Evolutionary conservation across 2,888 invertebrate species (phyloP).

Genomic region (Drosophila demipolita): DNA sequence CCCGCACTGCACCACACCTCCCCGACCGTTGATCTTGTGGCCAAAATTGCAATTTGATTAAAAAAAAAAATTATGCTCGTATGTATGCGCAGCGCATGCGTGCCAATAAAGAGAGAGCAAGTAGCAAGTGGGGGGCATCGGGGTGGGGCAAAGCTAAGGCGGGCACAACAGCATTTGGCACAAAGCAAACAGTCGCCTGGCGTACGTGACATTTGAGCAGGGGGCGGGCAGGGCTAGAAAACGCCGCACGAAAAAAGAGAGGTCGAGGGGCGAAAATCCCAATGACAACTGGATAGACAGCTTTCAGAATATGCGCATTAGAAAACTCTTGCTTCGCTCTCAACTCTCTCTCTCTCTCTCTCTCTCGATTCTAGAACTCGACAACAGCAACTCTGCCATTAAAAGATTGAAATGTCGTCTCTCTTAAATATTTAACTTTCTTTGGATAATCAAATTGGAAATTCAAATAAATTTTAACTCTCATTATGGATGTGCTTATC

Average conservation of each 20-base stretch:
- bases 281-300: slow-evolving; percentile 31
- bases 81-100: slow-evolving; percentile 59
- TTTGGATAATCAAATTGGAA: background rate
- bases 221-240: slow-evolving; percentile 6
- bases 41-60: slow-evolving; percentile 66
- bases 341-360: slow-evolving; percentile 11
- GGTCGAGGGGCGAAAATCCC: background rate
- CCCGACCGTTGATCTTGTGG: slow-evolving; percentile 48
- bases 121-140: background rate
- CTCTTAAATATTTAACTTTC: background rate
- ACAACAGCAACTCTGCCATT: background rate
- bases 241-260: background rate
- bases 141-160: background rate
- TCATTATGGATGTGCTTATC: background rate
- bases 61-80: slow-evolving; percentile 64
- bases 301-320: slow-evolving; percentile 67
- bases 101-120: slow-evolving; percentile 36
- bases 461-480: background rate
- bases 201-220: slow-evolving; percentile 48
- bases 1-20: slow-evolving; percentile 1
- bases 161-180: slow-evolving; percentile 47
- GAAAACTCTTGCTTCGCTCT: slow-evolving; percentile 43
- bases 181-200: slow-evolving; percentile 28
- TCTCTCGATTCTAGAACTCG: background rate
- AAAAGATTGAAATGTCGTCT: background rate